Conservation (phyloP, 2,113 vertebrate species). For the Actenoides hombroni region DNA sequence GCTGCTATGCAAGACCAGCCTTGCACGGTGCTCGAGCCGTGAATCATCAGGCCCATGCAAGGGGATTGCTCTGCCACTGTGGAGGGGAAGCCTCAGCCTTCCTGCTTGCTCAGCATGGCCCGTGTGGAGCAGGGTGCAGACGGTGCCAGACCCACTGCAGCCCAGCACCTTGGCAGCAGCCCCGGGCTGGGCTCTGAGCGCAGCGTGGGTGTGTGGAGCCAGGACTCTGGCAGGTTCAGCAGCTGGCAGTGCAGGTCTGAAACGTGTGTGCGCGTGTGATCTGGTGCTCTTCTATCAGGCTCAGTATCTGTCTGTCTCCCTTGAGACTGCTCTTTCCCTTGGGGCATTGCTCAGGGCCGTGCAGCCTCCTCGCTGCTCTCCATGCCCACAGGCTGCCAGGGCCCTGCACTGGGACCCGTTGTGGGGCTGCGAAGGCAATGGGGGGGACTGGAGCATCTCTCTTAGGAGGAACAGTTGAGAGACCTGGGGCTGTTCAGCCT, state of each 20-base stretch:
- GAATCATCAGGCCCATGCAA: background rate
- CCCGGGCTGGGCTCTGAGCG: rapidly evolving
- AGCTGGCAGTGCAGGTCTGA: rapidly evolving
- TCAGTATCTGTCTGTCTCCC: background rate
- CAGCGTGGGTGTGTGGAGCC: background rate
- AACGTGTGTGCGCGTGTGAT: rapidly evolving
- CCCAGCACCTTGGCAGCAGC: background rate
- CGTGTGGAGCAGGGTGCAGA: rapidly evolving
- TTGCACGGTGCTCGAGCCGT: background rate
- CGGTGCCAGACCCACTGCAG: rapidly evolving
- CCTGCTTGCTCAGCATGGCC: background rate
- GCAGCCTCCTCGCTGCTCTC: background rate
- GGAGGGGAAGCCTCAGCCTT: background rate
- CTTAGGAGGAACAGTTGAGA: background rate
- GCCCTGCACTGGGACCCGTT: background rate
- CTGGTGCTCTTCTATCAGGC: background rate
- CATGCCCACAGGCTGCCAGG: background rate
- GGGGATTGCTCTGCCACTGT: background rate
- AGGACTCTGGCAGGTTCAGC: background rate
- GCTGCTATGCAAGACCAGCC: background rate
- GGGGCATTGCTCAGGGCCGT: rapidly evolving
- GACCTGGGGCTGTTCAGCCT: background rate
- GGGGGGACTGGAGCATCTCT: background rate
- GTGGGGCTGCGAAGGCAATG: background rate
- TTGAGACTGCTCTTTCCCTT: background rate